A percentile compares a stretch with the other conserved stretches of the same genome.
Evolutionary conservation across 2,797 vertebrate species (phyloP).

Genomic region (Sebastes steindachneri): DNA sequence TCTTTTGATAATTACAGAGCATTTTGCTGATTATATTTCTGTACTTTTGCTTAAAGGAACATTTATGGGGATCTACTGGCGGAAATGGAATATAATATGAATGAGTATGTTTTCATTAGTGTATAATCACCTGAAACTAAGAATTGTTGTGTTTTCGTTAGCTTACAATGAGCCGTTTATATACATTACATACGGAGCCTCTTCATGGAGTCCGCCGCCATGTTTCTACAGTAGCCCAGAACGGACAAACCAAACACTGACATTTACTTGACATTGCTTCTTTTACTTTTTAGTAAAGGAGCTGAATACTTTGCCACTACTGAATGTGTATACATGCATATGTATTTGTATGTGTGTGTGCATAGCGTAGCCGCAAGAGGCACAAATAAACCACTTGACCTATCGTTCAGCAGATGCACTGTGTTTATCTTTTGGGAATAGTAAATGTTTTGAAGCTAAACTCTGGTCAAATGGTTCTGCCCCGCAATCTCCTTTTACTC

Average conservation of each 20-base stretch:
- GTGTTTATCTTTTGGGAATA: conserved; percentile 23
- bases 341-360: neutral
- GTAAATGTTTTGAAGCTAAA: conserved; percentile 35
- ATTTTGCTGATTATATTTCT: neutral
- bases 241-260: no score
- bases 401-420: neutral
- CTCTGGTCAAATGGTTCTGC: conserved; percentile 39
- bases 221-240: no score
- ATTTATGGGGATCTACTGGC: neutral
- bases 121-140: neutral
- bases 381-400: conserved; percentile 4
- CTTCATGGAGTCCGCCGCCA: no score
- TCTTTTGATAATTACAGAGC: neutral
- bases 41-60: neutral
- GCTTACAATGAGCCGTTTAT: no score
- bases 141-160: neutral
- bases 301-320: neutral
- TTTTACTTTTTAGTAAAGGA: neutral
- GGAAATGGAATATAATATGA: neutral
- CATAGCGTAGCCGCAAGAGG: neutral
- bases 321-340: neutral
- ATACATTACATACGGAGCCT: no score
- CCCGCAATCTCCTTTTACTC: neutral
- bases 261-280: neutral
- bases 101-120: neutral